Evolutionary conservation across 2,113 vertebrate species (phyloP).

Genomic region (Aphyosemion australe): DNA sequence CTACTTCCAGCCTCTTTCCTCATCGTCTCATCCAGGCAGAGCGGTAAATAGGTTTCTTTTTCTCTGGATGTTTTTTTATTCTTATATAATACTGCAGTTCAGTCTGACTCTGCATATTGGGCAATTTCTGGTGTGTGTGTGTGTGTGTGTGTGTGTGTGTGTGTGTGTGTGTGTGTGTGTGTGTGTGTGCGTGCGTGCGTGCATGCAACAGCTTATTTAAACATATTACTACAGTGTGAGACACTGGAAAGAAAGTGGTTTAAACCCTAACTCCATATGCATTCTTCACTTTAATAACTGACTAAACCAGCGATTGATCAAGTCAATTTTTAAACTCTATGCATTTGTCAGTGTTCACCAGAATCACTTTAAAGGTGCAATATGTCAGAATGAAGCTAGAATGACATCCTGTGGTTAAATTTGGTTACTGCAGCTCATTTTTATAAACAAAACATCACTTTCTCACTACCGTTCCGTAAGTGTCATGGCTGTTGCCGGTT

Average conservation of each 20-base stretch:
- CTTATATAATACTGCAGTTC: conserved; percentile 65
- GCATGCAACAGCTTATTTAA: conserved; percentile 25
- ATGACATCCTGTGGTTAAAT: no score
- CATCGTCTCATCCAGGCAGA: conserved; percentile 29
- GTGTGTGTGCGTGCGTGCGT: neutral
- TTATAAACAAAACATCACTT: no score
- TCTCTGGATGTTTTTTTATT: conserved; percentile 45
- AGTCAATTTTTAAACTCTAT: no score
- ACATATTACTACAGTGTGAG: neutral
- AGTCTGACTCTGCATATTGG: conserved; percentile 38
- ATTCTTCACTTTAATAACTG: neutral
- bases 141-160: conserved; percentile 1
- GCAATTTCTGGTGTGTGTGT: neutral
- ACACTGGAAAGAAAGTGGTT: neutral
- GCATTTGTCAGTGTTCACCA: no score
- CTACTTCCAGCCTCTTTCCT: conserved; percentile 10
- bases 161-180: neutral
- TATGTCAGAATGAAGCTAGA: no score
- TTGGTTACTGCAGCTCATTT: no score
- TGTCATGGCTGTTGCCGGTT: no score
- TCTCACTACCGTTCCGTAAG: no score
- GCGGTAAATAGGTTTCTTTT: conserved; percentile 34
- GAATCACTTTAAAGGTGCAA: no score
- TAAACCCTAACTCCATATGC: neutral
- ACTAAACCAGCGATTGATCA: no score